These are phyloP conservation scores for Porites cylindrica DNA, from an alignment of 92 coral and sea anemone genomes.

Conservation along the genomic window DNA sequence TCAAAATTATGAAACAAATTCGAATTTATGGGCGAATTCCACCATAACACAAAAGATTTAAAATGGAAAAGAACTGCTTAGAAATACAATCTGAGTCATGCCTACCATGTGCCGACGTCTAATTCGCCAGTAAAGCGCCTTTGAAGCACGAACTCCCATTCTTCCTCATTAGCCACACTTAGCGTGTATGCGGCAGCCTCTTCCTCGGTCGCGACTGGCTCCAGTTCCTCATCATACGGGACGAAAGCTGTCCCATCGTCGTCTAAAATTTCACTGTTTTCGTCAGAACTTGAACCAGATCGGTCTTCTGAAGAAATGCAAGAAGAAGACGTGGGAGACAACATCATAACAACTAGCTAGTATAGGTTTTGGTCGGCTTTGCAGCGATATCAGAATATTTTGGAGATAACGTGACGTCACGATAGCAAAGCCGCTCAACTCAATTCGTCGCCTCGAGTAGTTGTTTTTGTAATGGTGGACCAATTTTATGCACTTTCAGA, in stretches of 20 bases:
- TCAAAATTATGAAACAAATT: background rate
- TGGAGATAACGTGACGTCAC: background rate
- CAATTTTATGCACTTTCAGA: too few relatives aligned
- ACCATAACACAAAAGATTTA: background rate
- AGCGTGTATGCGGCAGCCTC: slow-evolving; percentile 33
- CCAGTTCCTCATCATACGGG: slow-evolving; percentile 47
- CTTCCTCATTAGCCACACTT: slow-evolving; percentile 33
- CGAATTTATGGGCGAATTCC: background rate
- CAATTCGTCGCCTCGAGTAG: too few relatives aligned
- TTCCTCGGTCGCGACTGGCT: slow-evolving; percentile 34
- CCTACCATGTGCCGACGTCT: slow-evolving; percentile 44
- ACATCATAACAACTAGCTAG: background rate
- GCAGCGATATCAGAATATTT: background rate
- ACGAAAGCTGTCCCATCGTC: background rate
- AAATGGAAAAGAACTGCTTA: background rate
- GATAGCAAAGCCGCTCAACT: background rate
- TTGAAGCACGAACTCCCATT: slow-evolving; percentile 20
- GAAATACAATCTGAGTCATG: background rate
- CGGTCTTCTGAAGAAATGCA: background rate
- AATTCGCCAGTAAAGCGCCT: slow-evolving; percentile 41
- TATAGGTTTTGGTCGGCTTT: background rate
- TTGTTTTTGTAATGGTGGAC: too few relatives aligned
- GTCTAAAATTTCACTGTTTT: too few relatives aligned
- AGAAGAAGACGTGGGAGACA: background rate
- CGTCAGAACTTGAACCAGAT: background rate